Base-by-base conservation (phyloP, 1,140 invertebrate species). In the Drosophila nasuta region DNA sequence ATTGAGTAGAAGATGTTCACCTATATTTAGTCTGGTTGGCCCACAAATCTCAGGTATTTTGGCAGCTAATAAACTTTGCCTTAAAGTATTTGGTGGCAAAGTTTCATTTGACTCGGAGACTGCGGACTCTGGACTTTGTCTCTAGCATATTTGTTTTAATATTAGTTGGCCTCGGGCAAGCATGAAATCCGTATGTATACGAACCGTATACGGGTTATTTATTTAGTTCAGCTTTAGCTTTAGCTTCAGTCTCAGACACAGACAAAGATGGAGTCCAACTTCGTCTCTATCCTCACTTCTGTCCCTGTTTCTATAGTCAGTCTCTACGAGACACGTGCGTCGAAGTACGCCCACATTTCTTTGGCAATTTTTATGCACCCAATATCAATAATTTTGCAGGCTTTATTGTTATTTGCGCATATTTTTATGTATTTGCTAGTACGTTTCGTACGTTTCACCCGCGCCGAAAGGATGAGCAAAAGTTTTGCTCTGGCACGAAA, bases 391-490 rank as follows among this genome's bases (percentile, higher is more conserved):
- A 89, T 85, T 89, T 90, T 59, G 74, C 77, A 79, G 86, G 72
- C 79, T 89, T 89, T 89, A 89, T 89, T 85, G 85, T 89, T 89
- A 89, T 89, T 89, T 85, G 81, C 69, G 59, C 71, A 80, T 77
- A 88, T 88, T 87, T 89, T 88, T 89, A 85, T 88, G 77, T 82
- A 77, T 87, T 82, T 79, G 60, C 67, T 63, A 58, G 28, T 20
- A 49, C 71, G 20, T 38, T 58, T 7, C 17, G n/a, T 48, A 13
- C 38, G 25, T 25, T n/a, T 33, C 43, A 13, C 43, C 30, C 71
- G 20, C 38, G 5, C 35, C 35, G 35, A 48, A 38, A 58, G 28
- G 25, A 65, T 72, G 41, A 54, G 35, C 30, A 13, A 54, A 69
- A 70, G n/a, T 60, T 56, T 56, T 1, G 38, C 4, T 25, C 20